Conservation (phyloP, 2,113 vertebrate species). For the Tonatia bakeri region DNA sequence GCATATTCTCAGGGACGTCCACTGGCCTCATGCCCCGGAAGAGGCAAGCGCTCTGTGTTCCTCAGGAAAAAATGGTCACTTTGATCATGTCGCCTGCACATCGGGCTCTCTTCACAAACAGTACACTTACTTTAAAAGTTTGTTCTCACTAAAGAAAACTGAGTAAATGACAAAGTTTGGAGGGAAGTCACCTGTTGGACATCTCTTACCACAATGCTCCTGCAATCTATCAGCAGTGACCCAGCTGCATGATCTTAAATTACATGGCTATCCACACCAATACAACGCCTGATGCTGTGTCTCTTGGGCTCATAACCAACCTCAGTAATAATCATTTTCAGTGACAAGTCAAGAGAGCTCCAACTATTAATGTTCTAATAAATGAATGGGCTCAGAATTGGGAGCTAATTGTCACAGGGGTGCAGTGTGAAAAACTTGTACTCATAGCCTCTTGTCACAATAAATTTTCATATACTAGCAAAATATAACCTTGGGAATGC, state of each 20-base stretch:
- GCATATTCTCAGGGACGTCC: not conserved
- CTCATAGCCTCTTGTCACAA: constrained; percentile 80
- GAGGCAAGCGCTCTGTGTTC: constrained; percentile 53
- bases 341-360: constrained; percentile 75
- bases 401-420: constrained; percentile 84
- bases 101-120: constrained; percentile 36
- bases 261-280: constrained; percentile 66
- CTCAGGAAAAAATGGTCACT: constrained; percentile 39
- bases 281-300: constrained; percentile 67
- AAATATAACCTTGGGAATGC: constrained; percentile 81
- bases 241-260: constrained; percentile 74
- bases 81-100: constrained; percentile 57
- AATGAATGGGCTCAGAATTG: constrained; percentile 81
- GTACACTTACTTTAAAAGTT: constrained; percentile 67
- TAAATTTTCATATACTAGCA: constrained; percentile 82
- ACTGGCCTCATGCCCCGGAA: constrained; percentile 46
- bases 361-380: constrained; percentile 76
- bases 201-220: constrained; percentile 62
- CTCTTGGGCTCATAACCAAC: constrained; percentile 67
- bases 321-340: constrained; percentile 72
- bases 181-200: constrained; percentile 64
- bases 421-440: constrained; percentile 75
- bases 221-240: constrained; percentile 55
- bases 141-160: constrained; percentile 53
- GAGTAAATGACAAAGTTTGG: constrained; percentile 52